Conservation (phyloP, 2,113 vertebrate species). For the Diadophis punctatus region DNA sequence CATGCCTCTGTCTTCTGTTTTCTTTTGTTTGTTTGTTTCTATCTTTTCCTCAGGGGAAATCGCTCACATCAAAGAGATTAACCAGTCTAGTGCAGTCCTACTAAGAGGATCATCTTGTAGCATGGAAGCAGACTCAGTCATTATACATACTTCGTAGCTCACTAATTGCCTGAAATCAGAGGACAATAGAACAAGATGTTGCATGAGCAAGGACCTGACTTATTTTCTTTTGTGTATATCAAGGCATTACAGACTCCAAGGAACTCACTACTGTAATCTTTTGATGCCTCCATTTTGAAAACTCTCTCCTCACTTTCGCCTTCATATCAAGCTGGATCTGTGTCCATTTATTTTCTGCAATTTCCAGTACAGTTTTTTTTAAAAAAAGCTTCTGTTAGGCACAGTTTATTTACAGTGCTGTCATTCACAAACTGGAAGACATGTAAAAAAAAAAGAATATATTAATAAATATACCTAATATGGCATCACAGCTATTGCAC, state of each 20-base stretch:
- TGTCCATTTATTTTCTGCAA: slow-evolving; percentile 74
- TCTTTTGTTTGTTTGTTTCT: slow-evolving; percentile 59
- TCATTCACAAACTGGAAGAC: slow-evolving; percentile 82
- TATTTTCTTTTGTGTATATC: slow-evolving; percentile 73
- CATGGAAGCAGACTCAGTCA: slow-evolving; percentile 78
- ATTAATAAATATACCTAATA: slow-evolving; percentile 73
- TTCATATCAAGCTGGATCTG: slow-evolving; percentile 71
- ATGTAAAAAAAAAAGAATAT: slow-evolving; percentile 68
- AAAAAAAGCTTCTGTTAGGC: slow-evolving; percentile 68
- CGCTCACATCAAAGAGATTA: slow-evolving; percentile 84
- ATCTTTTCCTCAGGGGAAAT: slow-evolving; percentile 79
- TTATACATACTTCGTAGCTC: slow-evolving; percentile 78
- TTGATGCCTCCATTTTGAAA: slow-evolving; percentile 71
- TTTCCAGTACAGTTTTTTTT: slow-evolving; percentile 71
- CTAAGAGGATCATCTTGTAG: slow-evolving; percentile 81
- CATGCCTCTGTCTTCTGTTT: slow-evolving; percentile 65
- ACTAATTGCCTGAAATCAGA: slow-evolving; percentile 75
- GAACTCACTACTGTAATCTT: slow-evolving; percentile 64
- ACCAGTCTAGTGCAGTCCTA: slow-evolving; percentile 89
- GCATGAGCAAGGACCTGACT: slow-evolving; percentile 88
- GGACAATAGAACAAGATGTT: slow-evolving; percentile 82
- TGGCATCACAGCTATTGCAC: slow-evolving; percentile 85
- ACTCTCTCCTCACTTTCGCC: slow-evolving; percentile 75
- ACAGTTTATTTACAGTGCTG: slow-evolving; percentile 67
- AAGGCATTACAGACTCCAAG: slow-evolving; percentile 74